phyloP scores from a whole-genome alignment of 2,797 vertebrate species.

The Knipowitschia caucasica region DNA sequence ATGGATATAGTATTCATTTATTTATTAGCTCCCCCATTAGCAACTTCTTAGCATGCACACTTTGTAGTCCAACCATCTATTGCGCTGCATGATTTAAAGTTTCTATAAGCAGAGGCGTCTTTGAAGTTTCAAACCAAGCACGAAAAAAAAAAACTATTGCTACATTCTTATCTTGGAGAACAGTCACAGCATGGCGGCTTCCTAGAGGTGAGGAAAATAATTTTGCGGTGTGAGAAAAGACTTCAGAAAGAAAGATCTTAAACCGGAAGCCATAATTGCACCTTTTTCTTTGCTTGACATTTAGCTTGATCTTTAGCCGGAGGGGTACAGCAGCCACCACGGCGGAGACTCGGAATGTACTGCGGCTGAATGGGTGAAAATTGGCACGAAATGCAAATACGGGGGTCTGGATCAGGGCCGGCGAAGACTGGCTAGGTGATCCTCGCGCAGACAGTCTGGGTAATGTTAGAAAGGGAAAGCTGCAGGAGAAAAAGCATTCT shows the following conservation, averaged over 20 bases:
- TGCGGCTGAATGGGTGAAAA: constrained; percentile 17
- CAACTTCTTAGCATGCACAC: constrained; percentile 7
- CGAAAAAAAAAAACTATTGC: constrained; percentile 10
- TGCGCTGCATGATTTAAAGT: constrained; percentile 20
- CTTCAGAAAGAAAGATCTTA: constrained; percentile 36
- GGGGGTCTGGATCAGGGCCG: constrained; percentile 20
- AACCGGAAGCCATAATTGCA: constrained; percentile 42
- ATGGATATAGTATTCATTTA: constrained; percentile 20
- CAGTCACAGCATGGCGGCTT: constrained; percentile 11
- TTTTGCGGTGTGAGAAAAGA: constrained; percentile 20
- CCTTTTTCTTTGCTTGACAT: constrained; percentile 49
- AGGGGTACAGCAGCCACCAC: constrained; percentile 33
- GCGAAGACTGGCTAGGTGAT: constrained; percentile 29
- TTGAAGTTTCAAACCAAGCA: not conserved
- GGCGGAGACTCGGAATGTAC: constrained; percentile 28
- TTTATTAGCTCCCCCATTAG: constrained; percentile 21
- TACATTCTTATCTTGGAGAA: constrained; percentile 8
- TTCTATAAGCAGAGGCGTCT: constrained; percentile 6
- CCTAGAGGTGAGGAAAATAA: not conserved
- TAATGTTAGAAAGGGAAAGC: constrained; percentile 47
- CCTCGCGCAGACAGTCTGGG: constrained; percentile 29
- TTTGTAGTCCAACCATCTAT: not conserved
- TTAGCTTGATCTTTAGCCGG: constrained; percentile 44
- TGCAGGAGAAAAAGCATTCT: constrained; percentile 41
- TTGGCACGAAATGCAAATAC: constrained; percentile 32